phyloP scores from a whole-genome alignment of 2,888 invertebrate species.

The Clitarchus hookeri region DNA sequence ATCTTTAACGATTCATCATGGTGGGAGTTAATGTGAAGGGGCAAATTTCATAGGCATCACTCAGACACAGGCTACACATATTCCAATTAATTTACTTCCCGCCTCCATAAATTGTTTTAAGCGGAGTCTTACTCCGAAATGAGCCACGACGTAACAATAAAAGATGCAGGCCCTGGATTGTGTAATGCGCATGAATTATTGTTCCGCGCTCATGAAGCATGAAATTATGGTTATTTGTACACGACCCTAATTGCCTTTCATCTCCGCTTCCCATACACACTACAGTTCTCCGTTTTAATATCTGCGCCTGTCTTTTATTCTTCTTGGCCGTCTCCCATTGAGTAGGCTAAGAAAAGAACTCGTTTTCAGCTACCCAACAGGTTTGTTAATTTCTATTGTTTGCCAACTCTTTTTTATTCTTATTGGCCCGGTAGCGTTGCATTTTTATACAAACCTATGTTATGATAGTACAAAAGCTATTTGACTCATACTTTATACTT shows the following conservation, averaged over 20 bases:
- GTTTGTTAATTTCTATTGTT: background rate
- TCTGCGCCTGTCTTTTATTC: background rate
- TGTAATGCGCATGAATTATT: constrained; percentile 14
- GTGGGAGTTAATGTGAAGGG: too few species aligned
- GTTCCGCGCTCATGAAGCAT: background rate
- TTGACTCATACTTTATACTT: too few species aligned
- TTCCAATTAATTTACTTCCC: background rate
- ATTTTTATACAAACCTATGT: too few species aligned
- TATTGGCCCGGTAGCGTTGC: too few species aligned
- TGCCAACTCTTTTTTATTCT: too few species aligned
- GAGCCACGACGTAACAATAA: background rate
- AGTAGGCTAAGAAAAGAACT: background rate
- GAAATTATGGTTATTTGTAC: constrained; percentile 8
- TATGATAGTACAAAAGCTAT: too few species aligned
- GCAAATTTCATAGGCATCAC: background rate
- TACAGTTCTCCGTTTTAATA: background rate
- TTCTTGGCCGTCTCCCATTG: background rate
- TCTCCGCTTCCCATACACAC: background rate
- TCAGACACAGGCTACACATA: background rate
- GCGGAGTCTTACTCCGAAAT: background rate
- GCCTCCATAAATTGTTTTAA: background rate
- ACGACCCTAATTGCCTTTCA: constrained; percentile 3
- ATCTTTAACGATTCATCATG: too few species aligned
- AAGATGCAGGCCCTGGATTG: background rate
- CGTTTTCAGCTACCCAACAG: background rate